Percentiles rank a stretch among this genome's conserved stretches.
Conservation (phyloP, 2,113 vertebrate species). For the Shinisaurus crocodilurus region DNA sequence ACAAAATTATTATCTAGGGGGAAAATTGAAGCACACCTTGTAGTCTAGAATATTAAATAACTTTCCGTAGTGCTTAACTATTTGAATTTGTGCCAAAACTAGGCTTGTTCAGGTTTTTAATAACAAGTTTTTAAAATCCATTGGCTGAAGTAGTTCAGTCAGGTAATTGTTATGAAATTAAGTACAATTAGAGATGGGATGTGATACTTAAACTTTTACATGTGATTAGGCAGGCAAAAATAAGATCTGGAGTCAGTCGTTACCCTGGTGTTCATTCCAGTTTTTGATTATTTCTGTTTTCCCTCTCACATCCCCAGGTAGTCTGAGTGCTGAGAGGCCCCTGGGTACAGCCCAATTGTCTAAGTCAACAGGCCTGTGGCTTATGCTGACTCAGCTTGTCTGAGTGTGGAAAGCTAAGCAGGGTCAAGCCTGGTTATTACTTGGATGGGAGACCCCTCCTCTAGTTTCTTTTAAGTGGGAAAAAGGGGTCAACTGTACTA, state of each 20-base stretch:
- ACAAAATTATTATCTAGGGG: not conserved
- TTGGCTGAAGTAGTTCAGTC: not conserved
- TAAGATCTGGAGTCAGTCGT: slow-evolving; percentile 15
- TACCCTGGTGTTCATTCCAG: not conserved
- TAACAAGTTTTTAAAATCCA: not conserved
- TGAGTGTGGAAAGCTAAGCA: too few relatives aligned
- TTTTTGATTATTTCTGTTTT: not conserved
- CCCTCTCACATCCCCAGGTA: not conserved
- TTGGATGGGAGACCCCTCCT: too few relatives aligned
- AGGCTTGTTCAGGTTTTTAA: slow-evolving; percentile 4
- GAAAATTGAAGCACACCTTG: not conserved
- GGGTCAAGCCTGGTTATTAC: too few relatives aligned
- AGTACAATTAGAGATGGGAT: slow-evolving; percentile 24
- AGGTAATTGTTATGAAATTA: slow-evolving; percentile 19
- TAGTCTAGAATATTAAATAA: slow-evolving; percentile 22
- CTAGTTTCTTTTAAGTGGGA: not conserved
- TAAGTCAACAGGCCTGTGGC: too few relatives aligned
- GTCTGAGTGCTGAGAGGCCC: not conserved
- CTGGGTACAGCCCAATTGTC: not conserved
- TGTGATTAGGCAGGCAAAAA: slow-evolving; percentile 37
- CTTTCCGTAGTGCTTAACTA: slow-evolving; percentile 24
- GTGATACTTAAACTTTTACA: slow-evolving; percentile 14
- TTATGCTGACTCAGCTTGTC: too few relatives aligned
- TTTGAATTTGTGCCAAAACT: not conserved
- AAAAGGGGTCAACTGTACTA: not conserved